Evolutionary conservation across 2,113 vertebrate genomes (phyloP).

Genomic region (Myodes glareolus): DNA sequence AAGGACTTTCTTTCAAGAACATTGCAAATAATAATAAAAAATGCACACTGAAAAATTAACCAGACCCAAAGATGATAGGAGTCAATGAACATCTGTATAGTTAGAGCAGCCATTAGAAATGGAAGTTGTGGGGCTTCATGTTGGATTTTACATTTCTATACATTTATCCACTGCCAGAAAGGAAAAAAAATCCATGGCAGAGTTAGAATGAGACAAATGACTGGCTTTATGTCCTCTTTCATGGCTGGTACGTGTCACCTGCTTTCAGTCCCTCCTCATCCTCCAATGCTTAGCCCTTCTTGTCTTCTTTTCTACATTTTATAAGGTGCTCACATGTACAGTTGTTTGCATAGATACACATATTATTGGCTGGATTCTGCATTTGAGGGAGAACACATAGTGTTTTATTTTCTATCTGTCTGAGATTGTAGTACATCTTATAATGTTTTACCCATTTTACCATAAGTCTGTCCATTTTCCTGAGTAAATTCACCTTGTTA

Average conservation of each 20-base stretch:
- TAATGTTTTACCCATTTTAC: neutral
- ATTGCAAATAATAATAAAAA: neutral
- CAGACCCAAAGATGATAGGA: neutral
- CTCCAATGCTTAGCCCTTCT: neutral
- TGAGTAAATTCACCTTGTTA: slow-evolving; percentile 55
- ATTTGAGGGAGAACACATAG: neutral
- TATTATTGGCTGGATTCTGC: neutral
- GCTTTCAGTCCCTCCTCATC: neutral
- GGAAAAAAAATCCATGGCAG: neutral
- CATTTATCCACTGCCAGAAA: neutral
- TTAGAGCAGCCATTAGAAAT: neutral
- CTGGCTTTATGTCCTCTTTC: neutral
- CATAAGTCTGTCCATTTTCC: neutral
- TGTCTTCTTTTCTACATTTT: neutral
- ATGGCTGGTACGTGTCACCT: neutral
- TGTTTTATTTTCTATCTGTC: neutral
- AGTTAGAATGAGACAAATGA: neutral
- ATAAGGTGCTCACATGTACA: neutral
- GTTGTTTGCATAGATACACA: neutral
- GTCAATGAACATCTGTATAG: neutral
- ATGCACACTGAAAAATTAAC: neutral
- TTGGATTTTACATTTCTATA: neutral
- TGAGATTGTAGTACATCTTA: neutral
- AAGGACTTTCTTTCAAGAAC: neutral
- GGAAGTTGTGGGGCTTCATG: neutral